Conservation (phyloP, 2,888 invertebrate genomes). For the Hofmannophila pseudospretella region DNA sequence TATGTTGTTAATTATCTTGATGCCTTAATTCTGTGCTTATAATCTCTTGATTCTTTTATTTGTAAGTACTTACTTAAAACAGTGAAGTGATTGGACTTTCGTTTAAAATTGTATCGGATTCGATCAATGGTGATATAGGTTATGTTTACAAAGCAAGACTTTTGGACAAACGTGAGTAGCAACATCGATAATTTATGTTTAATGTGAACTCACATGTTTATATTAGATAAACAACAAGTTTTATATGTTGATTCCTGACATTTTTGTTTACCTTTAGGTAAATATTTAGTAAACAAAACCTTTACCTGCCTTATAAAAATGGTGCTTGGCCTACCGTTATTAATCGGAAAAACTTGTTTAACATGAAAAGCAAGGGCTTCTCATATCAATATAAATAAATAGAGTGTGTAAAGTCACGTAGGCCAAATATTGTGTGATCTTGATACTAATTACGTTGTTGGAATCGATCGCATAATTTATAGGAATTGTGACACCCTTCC, state of each 20-base stretch:
- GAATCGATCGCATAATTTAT: no score
- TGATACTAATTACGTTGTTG: no score
- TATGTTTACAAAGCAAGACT: constrained; percentile 57
- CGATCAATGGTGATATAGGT: constrained; percentile 37
- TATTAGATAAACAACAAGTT: no score
- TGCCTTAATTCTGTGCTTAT: constrained; percentile 9
- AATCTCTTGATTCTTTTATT: neutral
- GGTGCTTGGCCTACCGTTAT: constrained; percentile 2
- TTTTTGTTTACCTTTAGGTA: neutral
- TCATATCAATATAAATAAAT: neutral
- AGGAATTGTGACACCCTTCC: no score
- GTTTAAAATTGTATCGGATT: constrained; percentile 2
- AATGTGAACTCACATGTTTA: neutral
- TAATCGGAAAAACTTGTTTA: constrained; percentile 8
- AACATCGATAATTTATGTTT: neutral
- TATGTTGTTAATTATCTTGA: constrained; percentile 3
- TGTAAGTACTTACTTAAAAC: no score
- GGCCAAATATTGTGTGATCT: neutral
- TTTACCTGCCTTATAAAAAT: neutral
- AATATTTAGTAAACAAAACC: neutral
- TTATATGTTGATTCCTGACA: no score
- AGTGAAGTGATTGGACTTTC: constrained; percentile 4
- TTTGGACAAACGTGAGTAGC: constrained; percentile 46
- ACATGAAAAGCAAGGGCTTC: constrained; percentile 1
- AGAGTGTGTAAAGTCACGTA: constrained; percentile 8